phyloP scores from a whole-genome alignment of 2,888 invertebrate genomes.

The Orthosia gracilis region DNA sequence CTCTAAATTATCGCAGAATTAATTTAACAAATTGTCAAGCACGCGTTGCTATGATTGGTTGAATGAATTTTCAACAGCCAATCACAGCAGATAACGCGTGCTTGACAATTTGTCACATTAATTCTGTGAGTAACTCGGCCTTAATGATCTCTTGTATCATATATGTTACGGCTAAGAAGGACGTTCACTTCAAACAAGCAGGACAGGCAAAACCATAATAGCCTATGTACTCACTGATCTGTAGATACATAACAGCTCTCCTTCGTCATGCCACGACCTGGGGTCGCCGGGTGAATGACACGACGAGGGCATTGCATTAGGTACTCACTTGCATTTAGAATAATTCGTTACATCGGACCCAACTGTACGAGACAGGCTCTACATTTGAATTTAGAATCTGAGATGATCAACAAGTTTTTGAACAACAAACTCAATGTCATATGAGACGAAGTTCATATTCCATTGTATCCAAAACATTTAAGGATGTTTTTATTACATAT shows the following conservation, averaged over 20 bases:
- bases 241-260: background rate
- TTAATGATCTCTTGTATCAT: background rate
- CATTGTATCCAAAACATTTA: background rate
- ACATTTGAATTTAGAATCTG: constrained; percentile 2
- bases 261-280: background rate
- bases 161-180: background rate
- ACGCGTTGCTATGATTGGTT: no score
- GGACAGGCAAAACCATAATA: background rate
- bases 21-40: no score
- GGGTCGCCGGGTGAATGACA: constrained; percentile 23
- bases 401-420: background rate
- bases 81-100: no score
- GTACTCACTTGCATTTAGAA: constrained; percentile 21
- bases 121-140: no score
- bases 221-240: background rate
- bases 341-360: constrained; percentile 19
- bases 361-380: background rate
- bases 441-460: background rate
- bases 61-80: no score
- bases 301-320: constrained; percentile 1
- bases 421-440: background rate
- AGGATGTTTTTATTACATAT: background rate
- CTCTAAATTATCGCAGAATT: no score
- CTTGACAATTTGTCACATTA: no score
- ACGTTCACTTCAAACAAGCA: background rate